phyloP scores from a whole-genome alignment of 1,140 invertebrate species.

The Oedothorax gibbosus region DNA sequence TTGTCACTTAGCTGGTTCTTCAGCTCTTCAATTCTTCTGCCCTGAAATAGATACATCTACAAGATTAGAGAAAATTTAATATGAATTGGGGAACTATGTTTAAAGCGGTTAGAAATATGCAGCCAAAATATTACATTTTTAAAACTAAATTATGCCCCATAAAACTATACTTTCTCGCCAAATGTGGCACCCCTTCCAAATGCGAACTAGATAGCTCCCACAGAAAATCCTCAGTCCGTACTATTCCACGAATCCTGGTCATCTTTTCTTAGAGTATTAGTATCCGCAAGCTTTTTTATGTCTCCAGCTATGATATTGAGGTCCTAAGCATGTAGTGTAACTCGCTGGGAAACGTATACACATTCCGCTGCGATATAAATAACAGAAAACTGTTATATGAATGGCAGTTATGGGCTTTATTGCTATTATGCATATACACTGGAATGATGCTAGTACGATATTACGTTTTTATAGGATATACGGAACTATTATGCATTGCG shows the following conservation, averaged over 20 bases:
- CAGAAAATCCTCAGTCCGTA: conserved; percentile 10
- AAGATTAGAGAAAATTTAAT: too few relatives aligned
- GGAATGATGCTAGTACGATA: too few relatives aligned
- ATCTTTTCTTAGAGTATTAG: conserved; percentile 41
- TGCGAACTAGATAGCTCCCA: conserved; percentile 40
- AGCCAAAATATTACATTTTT: too few relatives aligned
- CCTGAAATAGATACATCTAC: too few relatives aligned
- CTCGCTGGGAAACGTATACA: conserved; percentile 10
- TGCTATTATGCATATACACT: background rate
- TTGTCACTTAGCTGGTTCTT: too few relatives aligned
- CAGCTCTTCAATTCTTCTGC: too few relatives aligned
- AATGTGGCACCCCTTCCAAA: conserved; percentile 17
- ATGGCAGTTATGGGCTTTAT: background rate
- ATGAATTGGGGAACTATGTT: too few relatives aligned
- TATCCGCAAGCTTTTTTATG: background rate
- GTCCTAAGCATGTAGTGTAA: background rate
- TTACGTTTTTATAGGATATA: too few relatives aligned
- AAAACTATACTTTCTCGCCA: conserved; percentile 7
- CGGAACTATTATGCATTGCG: too few relatives aligned
- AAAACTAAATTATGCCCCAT: too few relatives aligned
- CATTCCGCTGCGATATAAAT: conserved; percentile 40
- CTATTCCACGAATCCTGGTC: conserved; percentile 33
- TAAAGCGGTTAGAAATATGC: too few relatives aligned
- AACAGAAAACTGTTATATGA: background rate
- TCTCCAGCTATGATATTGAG: conserved; percentile 5